These are phyloP conservation scores for Phyto melanocephala DNA, from an alignment of 2,888 invertebrate genomes.

Conservation along the genomic window DNA sequence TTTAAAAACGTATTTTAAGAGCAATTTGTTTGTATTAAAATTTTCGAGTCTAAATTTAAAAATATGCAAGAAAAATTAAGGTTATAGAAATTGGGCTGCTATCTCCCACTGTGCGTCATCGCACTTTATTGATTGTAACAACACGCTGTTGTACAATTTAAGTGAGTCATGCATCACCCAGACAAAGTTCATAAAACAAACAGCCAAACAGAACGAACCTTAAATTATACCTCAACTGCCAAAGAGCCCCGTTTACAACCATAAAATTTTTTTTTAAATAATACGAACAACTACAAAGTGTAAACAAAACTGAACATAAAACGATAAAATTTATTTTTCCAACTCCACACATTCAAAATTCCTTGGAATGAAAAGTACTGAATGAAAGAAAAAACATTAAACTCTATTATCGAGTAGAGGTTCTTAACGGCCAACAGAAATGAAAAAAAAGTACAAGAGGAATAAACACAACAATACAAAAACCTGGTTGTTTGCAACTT, in stretches of 20 bases:
- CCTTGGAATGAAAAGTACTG: constrained; percentile 15
- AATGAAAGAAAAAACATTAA: constrained; percentile 1
- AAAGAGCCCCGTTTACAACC: constrained; percentile 27
- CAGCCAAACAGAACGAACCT: constrained; percentile 38
- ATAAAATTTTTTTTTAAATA: constrained; percentile 3
- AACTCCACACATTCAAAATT: constrained; percentile 31
- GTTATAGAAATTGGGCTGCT: no score
- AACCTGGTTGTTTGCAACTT: constrained; percentile 57
- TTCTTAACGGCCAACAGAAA: constrained; percentile 32
- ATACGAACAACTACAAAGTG: constrained; percentile 29
- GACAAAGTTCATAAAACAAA: constrained; percentile 44
- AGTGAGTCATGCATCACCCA: constrained; percentile 63
- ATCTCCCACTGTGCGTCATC: no score
- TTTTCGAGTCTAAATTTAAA: no score
- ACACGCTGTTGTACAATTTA: constrained; percentile 54
- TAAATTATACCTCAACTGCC: constrained; percentile 47
- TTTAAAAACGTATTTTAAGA: no score
- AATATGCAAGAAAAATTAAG: no score
- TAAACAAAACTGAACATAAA: constrained; percentile 52
- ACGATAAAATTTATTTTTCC: constrained; percentile 29
- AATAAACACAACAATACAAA: constrained; percentile 15
- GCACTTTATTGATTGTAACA: constrained; percentile 48
- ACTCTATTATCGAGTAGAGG: constrained; percentile 44
- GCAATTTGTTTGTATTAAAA: no score
- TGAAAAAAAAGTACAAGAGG: not conserved